A percentile compares a stretch with the other conserved stretches of the same genome.
Evolutionary conservation across 2,113 vertebrate species (phyloP).

Genomic region (Cryptomyrus ogoouensis): DNA sequence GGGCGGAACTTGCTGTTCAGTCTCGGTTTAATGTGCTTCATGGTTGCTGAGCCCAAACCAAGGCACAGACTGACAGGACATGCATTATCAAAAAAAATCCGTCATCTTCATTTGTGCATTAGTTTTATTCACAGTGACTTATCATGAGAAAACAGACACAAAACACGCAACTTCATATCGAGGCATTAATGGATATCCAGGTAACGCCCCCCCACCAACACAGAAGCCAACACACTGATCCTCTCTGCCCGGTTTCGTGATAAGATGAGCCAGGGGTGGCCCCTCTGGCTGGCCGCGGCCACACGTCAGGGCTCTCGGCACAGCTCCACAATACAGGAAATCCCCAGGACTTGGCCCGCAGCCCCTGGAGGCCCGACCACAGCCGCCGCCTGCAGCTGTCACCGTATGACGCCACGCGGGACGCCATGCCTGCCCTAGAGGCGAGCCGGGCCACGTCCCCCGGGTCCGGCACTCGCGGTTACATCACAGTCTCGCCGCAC

Average conservation of each 20-base stretch:
- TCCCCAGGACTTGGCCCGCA: not conserved
- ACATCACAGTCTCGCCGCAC: not conserved
- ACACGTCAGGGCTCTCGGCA: not conserved
- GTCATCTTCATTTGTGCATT: not conserved
- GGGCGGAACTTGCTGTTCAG: not conserved
- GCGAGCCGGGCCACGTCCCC: not conserved
- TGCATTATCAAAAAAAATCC: not conserved
- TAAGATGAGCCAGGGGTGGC: not conserved
- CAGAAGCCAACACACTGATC: not conserved
- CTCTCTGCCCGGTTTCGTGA: not conserved
- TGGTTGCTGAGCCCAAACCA: not conserved
- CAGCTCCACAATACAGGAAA: not conserved
- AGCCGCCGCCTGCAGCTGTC: not conserved
- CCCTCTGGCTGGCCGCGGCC: not conserved
- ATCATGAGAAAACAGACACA: not conserved
- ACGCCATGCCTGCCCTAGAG: not conserved
- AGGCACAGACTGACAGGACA: not conserved
- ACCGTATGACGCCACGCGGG: not conserved
- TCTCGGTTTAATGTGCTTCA: not conserved
- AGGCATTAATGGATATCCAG: not conserved
- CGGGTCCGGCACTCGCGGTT: not conserved
- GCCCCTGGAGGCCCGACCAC: not conserved
- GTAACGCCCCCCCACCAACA: not conserved
- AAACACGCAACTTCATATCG: not conserved
- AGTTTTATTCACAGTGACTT: not conserved